Evolutionary conservation across 2,797 vertebrate genomes (phyloP), one percentile per base, ranked within the genome.

Genomic region (Chloroceryle inda): DNA sequence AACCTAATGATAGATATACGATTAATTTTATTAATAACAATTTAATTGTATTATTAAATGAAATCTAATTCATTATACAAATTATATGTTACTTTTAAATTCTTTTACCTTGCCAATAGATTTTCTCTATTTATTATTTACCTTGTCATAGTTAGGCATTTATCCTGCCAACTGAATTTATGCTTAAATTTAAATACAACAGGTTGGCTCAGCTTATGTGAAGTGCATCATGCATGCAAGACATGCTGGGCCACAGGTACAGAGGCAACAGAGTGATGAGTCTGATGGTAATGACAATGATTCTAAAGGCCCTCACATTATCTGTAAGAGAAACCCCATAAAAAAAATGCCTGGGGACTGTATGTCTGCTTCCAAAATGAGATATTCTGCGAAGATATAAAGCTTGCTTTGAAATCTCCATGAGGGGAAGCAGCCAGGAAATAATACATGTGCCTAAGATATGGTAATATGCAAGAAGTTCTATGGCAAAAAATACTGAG

Each of bases 311-410:
- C 4, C 27, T 67, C 29, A 31, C 11, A 50, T 37, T 67, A 94
- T 52, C 22, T 4, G 5, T 16, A 66, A 49, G 26, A 85, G 10
- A 75, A 38, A 38, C 11, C 5, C 38, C 38, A 38, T 38, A 5
- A 38, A 78, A 73, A 40, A 40, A 40, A 40, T 15, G 24, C 58
- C 0, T 12, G 8, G 21, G 20, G 3, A 3, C 3, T 5, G 42
- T 8, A 11, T 0, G 3, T 2, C 18, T 61, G 6, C 68, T 94
- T 87, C 10, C 88, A 92, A 93, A 62, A 2, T 0, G 5, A 53
- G 10, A 35, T 29, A 63, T 20, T 23, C 13, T 44, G 21, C 61
- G 78, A 95, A 88, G 13, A 52, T 15, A 62, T 1, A 29, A 56
- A 71, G 38, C 58, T 86, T 71, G 9, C 20, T 85, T 85, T 2